phyloP scores from a whole-genome alignment of 2,888 invertebrate genomes.

The Serripes groenlandicus region DNA sequence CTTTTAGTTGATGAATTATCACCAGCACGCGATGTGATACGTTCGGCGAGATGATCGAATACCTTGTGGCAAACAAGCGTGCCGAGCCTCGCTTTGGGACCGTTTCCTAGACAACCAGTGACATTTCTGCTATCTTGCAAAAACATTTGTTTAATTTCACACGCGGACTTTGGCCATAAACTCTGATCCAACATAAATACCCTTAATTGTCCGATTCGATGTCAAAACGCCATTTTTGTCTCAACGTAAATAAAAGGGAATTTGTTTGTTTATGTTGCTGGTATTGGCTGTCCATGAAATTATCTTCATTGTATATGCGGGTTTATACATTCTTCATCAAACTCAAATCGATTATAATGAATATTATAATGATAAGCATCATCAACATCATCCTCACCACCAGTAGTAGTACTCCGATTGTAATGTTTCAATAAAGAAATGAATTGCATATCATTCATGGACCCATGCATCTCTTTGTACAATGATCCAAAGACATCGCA shows the following conservation, averaged over 20 bases:
- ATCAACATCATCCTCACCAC: too few relatives aligned
- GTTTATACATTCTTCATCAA: too few relatives aligned
- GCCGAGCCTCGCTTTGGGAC: slow-evolving; percentile 9
- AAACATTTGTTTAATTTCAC: slow-evolving; percentile 1
- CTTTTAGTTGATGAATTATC: slow-evolving; percentile 6
- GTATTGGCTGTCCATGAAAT: too few relatives aligned
- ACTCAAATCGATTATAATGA: too few relatives aligned
- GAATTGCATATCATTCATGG: too few relatives aligned
- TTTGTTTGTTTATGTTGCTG: too few relatives aligned
- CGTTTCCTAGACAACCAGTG: slow-evolving; percentile 7
- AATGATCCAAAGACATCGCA: too few relatives aligned
- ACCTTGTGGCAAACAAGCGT: slow-evolving; percentile 1
- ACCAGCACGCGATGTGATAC: not conserved
- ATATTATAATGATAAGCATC: too few relatives aligned
- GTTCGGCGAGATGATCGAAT: slow-evolving; percentile 1
- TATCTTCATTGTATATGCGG: too few relatives aligned
- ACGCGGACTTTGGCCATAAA: not conserved
- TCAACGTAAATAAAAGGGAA: not conserved
- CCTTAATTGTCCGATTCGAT: not conserved
- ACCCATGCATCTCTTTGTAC: too few relatives aligned
- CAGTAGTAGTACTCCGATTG: too few relatives aligned
- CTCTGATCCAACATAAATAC: not conserved
- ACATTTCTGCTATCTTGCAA: slow-evolving; percentile 10
- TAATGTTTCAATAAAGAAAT: too few relatives aligned
- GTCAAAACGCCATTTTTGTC: not conserved